A percentile compares a stretch with the other conserved stretches of the same genome.
phyloP scores from a whole-genome alignment of 2,113 vertebrate species.

The Panthera uncia region DNA sequence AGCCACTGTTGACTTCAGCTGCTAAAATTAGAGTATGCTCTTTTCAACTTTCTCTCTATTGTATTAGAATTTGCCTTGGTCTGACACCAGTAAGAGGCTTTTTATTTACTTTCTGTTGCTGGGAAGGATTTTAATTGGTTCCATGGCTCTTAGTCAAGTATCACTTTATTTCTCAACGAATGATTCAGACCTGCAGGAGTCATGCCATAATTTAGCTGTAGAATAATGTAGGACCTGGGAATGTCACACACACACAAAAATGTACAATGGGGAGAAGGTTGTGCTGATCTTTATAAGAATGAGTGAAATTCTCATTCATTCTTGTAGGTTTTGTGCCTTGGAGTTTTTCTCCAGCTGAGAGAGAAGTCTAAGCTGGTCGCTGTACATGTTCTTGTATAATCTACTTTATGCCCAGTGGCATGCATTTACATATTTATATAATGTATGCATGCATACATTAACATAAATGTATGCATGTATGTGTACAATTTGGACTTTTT shows the following conservation, averaged over 20 bases:
- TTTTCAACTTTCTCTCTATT: background rate
- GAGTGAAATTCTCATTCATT: background rate
- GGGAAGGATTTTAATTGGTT: constrained; percentile 51
- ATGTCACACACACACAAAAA: background rate
- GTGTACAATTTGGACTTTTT: background rate
- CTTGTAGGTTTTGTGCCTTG: background rate
- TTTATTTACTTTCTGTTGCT: constrained; percentile 19
- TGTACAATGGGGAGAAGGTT: background rate
- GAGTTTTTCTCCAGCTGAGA: background rate
- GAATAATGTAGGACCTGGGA: background rate
- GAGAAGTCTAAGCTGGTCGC: background rate
- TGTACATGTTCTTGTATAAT: background rate
- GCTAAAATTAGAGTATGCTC: constrained; percentile 30
- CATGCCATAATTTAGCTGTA: background rate
- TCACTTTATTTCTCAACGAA: constrained; percentile 26
- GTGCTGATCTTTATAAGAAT: background rate
- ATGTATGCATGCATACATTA: background rate
- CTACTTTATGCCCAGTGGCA: background rate
- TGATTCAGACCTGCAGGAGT: background rate
- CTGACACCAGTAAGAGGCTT: constrained; percentile 23
- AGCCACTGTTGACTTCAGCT: background rate
- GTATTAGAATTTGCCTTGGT: constrained; percentile 33
- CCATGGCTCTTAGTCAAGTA: background rate
- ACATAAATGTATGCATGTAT: background rate
- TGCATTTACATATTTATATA: background rate